These are phyloP conservation scores for Seriola rivoliana DNA, from an alignment of 2,113 vertebrate genomes.

Conservation along the genomic window DNA sequence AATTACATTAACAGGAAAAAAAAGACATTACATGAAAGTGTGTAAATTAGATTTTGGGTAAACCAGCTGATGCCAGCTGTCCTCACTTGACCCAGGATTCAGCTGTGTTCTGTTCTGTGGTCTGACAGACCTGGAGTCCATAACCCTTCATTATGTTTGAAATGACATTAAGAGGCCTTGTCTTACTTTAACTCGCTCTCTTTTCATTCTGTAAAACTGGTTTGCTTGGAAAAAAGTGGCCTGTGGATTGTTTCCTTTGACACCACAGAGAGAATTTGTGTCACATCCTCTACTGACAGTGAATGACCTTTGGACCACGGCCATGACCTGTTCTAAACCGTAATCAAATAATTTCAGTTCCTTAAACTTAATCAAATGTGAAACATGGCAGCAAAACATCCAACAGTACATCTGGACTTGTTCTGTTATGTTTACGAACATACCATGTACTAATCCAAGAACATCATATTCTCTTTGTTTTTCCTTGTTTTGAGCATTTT, in stretches of 20 bases:
- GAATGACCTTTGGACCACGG: not conserved
- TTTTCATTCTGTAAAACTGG: constrained; percentile 47
- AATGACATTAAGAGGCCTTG: constrained; percentile 24
- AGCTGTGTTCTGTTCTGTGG: constrained; percentile 43
- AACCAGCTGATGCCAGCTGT: constrained; percentile 56
- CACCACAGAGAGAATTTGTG: not conserved
- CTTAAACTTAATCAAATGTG: not conserved
- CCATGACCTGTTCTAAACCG: not conserved
- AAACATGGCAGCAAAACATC: not conserved
- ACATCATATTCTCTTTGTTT: not conserved
- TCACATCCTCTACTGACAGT: not conserved
- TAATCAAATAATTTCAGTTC: too few relatives aligned
- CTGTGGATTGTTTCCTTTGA: not conserved
- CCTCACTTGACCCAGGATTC: constrained; percentile 66
- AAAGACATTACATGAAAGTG: constrained; percentile 43
- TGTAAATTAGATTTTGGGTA: constrained; percentile 60
- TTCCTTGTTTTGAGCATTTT: not conserved
- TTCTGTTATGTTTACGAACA: not conserved
- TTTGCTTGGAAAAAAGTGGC: constrained; percentile 19
- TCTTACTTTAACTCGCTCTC: constrained; percentile 33
- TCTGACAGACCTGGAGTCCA: constrained; percentile 50
- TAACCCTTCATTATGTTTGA: constrained; percentile 52
- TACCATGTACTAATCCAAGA: not conserved
- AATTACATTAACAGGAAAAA: constrained; percentile 35
- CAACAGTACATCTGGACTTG: not conserved